phyloP scores from a whole-genome alignment of 2,888 invertebrate species.

The Chymomyza fuscimana region DNA sequence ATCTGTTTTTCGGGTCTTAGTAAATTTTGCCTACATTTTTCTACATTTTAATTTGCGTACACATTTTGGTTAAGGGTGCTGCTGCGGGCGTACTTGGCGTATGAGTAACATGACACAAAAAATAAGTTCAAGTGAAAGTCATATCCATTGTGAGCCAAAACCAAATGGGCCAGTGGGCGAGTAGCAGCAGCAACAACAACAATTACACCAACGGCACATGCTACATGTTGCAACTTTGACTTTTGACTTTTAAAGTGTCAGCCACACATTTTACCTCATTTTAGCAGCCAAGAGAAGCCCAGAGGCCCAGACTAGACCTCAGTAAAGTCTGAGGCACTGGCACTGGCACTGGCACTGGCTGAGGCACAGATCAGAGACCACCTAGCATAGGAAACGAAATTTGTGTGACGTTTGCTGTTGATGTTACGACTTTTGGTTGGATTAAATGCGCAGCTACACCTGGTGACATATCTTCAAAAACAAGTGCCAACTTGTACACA shows the following conservation, averaged over 20 bases:
- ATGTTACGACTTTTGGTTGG: slow-evolving; percentile 72
- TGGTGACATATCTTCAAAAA: slow-evolving; percentile 67
- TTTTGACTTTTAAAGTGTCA: slow-evolving; percentile 60
- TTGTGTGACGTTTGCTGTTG: slow-evolving; percentile 61
- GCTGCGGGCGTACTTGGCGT: background rate
- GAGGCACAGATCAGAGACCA: background rate
- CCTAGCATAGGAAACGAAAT: slow-evolving; percentile 9
- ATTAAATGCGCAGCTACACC: slow-evolving; percentile 72
- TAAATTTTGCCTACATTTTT: slow-evolving; percentile 4
- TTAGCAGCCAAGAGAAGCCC: background rate
- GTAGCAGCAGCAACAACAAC: slow-evolving; percentile 27
- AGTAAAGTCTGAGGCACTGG: background rate
- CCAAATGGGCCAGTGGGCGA: slow-evolving; percentile 12
- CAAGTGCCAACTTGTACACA: slow-evolving; percentile 7
- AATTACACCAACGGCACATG: slow-evolving; percentile 45
- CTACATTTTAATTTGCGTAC: slow-evolving; percentile 6
- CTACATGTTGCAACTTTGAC: slow-evolving; percentile 38
- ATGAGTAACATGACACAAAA: slow-evolving; percentile 41
- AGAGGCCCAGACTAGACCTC: background rate
- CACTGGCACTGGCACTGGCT: background rate
- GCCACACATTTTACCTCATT: slow-evolving; percentile 25
- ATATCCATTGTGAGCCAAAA: slow-evolving; percentile 48
- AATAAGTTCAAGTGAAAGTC: slow-evolving; percentile 60
- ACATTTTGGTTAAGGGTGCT: background rate
- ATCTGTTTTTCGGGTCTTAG: background rate